These are phyloP conservation scores for Latrodectus hesperus DNA, from an alignment of 2,888 invertebrate species.

Conservation along the genomic window DNA sequence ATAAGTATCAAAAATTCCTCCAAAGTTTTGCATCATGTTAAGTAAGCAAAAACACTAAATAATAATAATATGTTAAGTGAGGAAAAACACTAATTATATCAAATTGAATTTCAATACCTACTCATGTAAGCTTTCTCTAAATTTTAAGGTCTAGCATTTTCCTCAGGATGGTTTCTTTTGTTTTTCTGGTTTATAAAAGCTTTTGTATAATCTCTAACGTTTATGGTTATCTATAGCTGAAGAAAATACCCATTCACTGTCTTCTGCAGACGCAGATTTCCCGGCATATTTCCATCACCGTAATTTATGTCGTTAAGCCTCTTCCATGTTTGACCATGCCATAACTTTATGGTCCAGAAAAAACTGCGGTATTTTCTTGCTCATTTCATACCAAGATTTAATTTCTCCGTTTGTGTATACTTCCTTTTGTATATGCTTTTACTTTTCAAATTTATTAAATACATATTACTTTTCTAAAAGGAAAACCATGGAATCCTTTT, in stretches of 20 bases:
- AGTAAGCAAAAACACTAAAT: too few species aligned
- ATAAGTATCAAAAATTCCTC: too few species aligned
- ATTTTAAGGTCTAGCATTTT: too few species aligned
- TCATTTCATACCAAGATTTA: constrained; percentile 37
- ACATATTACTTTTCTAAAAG: too few species aligned
- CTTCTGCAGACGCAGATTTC: constrained; percentile 23
- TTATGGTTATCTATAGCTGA: constrained; percentile 32
- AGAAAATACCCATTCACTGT: constrained; percentile 29
- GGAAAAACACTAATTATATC: too few species aligned
- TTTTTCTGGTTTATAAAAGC: background rate
- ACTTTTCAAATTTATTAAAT: too few species aligned
- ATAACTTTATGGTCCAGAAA: constrained; percentile 46
- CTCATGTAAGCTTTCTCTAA: too few species aligned
- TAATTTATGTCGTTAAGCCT: constrained; percentile 18
- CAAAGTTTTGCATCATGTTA: too few species aligned
- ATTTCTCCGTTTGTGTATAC: constrained; percentile 12
- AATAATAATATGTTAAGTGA: too few species aligned
- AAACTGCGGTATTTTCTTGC: constrained; percentile 17
- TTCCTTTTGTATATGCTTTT: too few species aligned
- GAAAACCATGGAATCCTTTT: too few species aligned
- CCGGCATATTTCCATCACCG: constrained; percentile 1
- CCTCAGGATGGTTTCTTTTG: background rate
- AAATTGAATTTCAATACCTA: too few species aligned
- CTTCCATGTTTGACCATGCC: constrained; percentile 18
- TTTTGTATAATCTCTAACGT: constrained; percentile 6